Conservation (phyloP, 2,797 vertebrate species). For the Champsocephalus esox region DNA sequence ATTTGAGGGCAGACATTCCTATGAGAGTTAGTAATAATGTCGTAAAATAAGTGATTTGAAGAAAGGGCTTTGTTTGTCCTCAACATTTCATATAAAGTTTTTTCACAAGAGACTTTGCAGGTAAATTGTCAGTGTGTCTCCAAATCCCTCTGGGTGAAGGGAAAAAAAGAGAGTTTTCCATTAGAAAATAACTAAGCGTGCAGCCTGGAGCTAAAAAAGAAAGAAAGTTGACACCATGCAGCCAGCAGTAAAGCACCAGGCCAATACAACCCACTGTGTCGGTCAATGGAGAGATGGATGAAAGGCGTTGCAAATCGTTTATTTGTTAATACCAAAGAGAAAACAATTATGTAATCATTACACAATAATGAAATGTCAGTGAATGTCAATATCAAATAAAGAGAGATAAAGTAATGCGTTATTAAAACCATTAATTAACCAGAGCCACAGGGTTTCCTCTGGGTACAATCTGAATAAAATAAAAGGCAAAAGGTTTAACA, state of each 20-base stretch:
- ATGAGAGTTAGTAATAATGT: background rate
- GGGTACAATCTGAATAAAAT: background rate
- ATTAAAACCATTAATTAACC: background rate
- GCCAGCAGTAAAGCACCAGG: conserved; percentile 39
- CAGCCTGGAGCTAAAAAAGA: conserved; percentile 31
- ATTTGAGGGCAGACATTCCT: background rate
- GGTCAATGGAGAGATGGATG: conserved; percentile 19
- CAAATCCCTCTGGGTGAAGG: conserved; percentile 35
- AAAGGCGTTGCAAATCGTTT: conserved; percentile 7
- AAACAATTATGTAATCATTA: conserved; percentile 8
- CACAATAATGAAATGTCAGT: conserved; percentile 12
- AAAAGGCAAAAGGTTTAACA: background rate
- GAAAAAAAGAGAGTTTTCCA: conserved; percentile 28
- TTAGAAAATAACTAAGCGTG: conserved; percentile 49
- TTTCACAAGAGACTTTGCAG: conserved; percentile 34
- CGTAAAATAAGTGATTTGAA: background rate
- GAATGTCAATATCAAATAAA: background rate
- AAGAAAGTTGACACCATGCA: conserved; percentile 23
- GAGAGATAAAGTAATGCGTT: background rate
- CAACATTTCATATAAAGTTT: conserved; percentile 25
- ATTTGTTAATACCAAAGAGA: conserved; percentile 10
- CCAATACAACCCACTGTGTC: conserved; percentile 16
- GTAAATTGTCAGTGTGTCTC: conserved; percentile 36
- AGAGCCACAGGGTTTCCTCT: background rate
- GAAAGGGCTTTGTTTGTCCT: conserved; percentile 12